Conservation (phyloP, 2,797 vertebrate genomes). For the Rhyacichthys aspro region DNA sequence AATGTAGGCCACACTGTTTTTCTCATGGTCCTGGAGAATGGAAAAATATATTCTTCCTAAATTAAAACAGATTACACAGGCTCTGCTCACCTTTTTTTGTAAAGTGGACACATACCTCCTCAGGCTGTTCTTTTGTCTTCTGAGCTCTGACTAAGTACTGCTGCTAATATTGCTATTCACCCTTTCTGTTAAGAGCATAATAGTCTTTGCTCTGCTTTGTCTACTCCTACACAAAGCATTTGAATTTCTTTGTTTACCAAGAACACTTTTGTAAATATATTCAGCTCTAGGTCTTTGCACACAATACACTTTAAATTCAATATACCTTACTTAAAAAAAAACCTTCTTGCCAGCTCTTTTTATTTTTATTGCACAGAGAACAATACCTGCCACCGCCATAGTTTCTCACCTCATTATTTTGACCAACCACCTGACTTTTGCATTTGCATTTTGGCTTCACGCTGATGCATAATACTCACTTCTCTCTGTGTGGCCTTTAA, state of each 20-base stretch:
- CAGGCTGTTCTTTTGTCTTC: conserved; percentile 29
- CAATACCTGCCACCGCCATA: background rate
- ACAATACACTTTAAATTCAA: conserved; percentile 17
- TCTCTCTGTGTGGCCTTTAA: conserved; percentile 53
- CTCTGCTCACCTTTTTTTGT: conserved; percentile 23
- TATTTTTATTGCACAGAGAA: conserved; percentile 9
- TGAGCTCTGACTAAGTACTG: conserved; percentile 7
- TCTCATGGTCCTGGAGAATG: conserved; percentile 5
- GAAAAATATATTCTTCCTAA: conserved; percentile 20
- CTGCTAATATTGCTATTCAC: conserved; percentile 10
- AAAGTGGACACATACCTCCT: conserved; percentile 35
- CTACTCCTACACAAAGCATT: conserved; percentile 33
- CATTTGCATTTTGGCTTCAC: conserved; percentile 43
- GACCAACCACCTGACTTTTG: conserved; percentile 11
- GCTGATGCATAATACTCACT: conserved; percentile 46
- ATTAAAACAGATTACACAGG: conserved; percentile 16
- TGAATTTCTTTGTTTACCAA: conserved; percentile 21
- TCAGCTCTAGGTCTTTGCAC: background rate
- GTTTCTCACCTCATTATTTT: conserved; percentile 45
- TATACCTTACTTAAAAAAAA: too few relatives aligned
- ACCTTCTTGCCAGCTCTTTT: too few relatives aligned
- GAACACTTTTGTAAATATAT: conserved; percentile 15
- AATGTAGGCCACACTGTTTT: conserved; percentile 24
- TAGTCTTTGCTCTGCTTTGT: conserved; percentile 21
- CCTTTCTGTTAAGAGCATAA: conserved; percentile 10